Percentiles rank a stretch among this genome's conserved stretches.
These are phyloP conservation scores for Scolopax rusticola DNA, from an alignment of 2,797 vertebrate species.

Conservation along the genomic window DNA sequence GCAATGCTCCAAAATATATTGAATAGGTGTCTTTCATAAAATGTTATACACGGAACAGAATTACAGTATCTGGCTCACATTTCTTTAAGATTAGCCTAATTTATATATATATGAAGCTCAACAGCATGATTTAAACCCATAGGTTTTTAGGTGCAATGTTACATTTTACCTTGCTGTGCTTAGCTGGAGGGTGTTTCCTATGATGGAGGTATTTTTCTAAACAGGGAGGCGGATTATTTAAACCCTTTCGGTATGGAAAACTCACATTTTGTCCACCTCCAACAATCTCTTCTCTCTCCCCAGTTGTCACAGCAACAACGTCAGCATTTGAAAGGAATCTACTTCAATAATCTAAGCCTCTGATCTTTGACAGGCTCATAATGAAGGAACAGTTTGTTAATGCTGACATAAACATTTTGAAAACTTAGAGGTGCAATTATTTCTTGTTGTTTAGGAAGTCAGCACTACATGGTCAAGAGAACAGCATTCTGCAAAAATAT, in stretches of 20 bases:
- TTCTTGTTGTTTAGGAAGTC: conserved; percentile 74
- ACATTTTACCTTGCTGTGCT: background rate
- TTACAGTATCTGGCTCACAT: background rate
- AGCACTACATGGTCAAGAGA: conserved; percentile 42
- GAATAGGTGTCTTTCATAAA: conserved; percentile 38
- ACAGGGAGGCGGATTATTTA: conserved; percentile 44
- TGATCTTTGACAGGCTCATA: conserved; percentile 82
- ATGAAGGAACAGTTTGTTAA: conserved; percentile 84
- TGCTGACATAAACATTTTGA: conserved; percentile 80
- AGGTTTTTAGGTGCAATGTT: background rate
- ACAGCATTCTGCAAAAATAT: conserved; percentile 68
- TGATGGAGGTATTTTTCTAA: conserved; percentile 41
- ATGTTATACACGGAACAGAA: background rate
- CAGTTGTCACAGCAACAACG: conserved; percentile 81
- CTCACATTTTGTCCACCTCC: conserved; percentile 54
- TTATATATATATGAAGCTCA: background rate
- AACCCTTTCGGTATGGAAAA: conserved; percentile 64
- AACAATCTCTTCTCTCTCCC: conserved; percentile 26
- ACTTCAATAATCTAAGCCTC: conserved; percentile 83
- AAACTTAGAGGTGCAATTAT: conserved; percentile 74
- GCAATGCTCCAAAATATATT: conserved; percentile 1
- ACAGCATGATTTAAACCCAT: background rate
- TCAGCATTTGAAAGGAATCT: conserved; percentile 81
- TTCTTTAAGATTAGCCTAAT: conserved; percentile 32
- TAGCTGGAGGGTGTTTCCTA: background rate